These are phyloP conservation scores for Drosophila mimica DNA, from an alignment of 2,888 invertebrate species.

Conservation along the genomic window DNA sequence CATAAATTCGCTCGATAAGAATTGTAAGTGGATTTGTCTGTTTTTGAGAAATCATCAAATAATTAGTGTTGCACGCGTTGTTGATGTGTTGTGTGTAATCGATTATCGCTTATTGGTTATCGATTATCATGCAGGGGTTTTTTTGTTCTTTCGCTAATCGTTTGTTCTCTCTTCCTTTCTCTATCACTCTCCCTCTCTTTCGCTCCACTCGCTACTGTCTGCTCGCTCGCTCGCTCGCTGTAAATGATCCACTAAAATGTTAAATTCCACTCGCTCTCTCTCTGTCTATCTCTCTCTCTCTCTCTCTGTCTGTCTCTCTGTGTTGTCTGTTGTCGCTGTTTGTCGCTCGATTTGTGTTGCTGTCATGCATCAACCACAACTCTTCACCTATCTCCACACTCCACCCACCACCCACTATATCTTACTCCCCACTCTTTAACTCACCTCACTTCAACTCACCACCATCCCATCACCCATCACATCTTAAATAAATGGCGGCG, in stretches of 20 bases:
- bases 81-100: conserved; percentile 65
- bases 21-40: conserved; percentile 83
- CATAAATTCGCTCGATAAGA: conserved; percentile 85
- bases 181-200: conserved; percentile 45
- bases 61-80: conserved; percentile 77
- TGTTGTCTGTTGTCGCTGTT: conserved; percentile 47
- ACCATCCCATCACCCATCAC: conserved; percentile 4
- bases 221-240: conserved; percentile 59
- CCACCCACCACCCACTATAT: conserved; percentile 12
- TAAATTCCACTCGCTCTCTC: conserved; percentile 29
- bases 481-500: conserved; percentile 46
- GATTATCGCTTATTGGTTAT: conserved; percentile 22
- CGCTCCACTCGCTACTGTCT: conserved; percentile 53
- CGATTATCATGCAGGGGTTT: conserved; percentile 31
- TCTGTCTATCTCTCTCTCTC: conserved; percentile 27
- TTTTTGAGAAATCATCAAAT: conserved; percentile 57
- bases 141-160: conserved; percentile 64
- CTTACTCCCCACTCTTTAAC: conserved; percentile 21
- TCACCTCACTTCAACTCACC: conserved; percentile 14
- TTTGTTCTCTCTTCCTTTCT: conserved; percentile 66
- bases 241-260: conserved; percentile 36
- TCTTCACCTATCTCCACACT: neutral
- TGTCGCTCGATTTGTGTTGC: conserved; percentile 59
- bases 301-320: conserved; percentile 37
- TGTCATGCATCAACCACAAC: conserved; percentile 44